Conservation (phyloP, 1,140 invertebrate genomes). For the Trissolcus basalis region DNA sequence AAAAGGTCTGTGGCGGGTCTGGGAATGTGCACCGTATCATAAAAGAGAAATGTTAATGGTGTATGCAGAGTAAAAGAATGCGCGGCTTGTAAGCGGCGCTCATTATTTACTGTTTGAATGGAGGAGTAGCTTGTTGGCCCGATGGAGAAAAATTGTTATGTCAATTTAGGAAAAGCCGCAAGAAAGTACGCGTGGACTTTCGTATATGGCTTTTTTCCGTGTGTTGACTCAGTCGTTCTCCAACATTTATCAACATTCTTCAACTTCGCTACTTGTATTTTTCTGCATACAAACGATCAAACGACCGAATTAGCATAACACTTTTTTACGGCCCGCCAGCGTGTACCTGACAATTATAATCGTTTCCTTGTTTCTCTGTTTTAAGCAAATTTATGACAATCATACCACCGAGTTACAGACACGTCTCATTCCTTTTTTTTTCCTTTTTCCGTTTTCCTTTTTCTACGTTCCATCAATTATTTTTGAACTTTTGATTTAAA, state of each 20-base stretch:
- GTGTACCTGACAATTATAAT: too few species aligned
- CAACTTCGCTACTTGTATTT: conserved; percentile 9
- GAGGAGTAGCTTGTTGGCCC: conserved; percentile 11
- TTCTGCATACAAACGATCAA: conserved; percentile 11
- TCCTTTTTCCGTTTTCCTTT: too few species aligned
- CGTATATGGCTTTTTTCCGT: conserved; percentile 16
- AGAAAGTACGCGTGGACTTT: conserved; percentile 25
- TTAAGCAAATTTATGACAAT: too few species aligned
- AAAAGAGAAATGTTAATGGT: conserved; percentile 26
- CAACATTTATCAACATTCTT: background rate
- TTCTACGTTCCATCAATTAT: too few species aligned
- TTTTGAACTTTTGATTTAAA: too few species aligned
- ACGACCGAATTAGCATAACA: conserved; percentile 16
- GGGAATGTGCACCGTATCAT: conserved; percentile 11
- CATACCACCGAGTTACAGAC: too few species aligned
- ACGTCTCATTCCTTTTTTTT: too few species aligned
- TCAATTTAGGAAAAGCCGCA: conserved; percentile 37
- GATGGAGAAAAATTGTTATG: conserved; percentile 36
- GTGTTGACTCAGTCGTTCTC: background rate
- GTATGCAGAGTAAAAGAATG: conserved; percentile 22
- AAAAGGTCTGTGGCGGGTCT: background rate
- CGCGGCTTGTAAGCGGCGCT: conserved; percentile 14
- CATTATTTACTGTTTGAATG: conserved; percentile 30
- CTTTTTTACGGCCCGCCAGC: background rate
- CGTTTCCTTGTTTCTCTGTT: too few species aligned